phyloP scores from a whole-genome alignment of 2,113 vertebrate species.

The Picathartes gymnocephalus region DNA sequence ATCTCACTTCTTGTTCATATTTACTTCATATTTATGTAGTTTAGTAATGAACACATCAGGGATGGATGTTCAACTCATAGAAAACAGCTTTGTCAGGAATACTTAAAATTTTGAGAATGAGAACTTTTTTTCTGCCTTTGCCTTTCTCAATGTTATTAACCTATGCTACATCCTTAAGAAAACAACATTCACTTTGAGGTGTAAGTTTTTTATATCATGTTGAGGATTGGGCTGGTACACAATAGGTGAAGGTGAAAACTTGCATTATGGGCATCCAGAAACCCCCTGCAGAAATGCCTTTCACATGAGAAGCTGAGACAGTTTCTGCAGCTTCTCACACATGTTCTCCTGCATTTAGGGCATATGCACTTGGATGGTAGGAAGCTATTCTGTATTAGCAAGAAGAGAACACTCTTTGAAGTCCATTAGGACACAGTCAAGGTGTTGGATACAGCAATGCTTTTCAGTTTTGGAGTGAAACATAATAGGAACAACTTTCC shows the following conservation, averaged over 20 bases:
- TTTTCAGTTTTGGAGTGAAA: background rate
- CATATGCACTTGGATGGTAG: background rate
- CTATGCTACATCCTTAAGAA: background rate
- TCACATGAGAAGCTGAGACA: background rate
- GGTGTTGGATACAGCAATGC: too few relatives aligned
- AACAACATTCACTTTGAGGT: background rate
- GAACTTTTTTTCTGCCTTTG: background rate
- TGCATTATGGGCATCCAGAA: background rate
- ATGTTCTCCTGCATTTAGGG: background rate
- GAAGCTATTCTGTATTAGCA: background rate
- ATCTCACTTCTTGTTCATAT: background rate
- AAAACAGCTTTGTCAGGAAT: background rate
- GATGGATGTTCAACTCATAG: background rate
- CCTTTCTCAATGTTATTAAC: background rate
- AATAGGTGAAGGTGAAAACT: background rate
- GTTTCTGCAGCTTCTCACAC: background rate
- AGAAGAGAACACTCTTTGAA: background rate
- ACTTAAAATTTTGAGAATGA: background rate
- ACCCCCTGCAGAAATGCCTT: background rate
- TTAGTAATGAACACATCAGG: background rate
- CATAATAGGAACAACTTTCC: background rate
- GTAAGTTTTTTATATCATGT: background rate
- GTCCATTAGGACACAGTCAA: background rate
- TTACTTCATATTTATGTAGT: background rate
- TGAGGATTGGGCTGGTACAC: background rate